These are phyloP conservation scores for Galaxias olidus DNA, from an alignment of 2,797 vertebrate species.

Conservation along the genomic window DNA sequence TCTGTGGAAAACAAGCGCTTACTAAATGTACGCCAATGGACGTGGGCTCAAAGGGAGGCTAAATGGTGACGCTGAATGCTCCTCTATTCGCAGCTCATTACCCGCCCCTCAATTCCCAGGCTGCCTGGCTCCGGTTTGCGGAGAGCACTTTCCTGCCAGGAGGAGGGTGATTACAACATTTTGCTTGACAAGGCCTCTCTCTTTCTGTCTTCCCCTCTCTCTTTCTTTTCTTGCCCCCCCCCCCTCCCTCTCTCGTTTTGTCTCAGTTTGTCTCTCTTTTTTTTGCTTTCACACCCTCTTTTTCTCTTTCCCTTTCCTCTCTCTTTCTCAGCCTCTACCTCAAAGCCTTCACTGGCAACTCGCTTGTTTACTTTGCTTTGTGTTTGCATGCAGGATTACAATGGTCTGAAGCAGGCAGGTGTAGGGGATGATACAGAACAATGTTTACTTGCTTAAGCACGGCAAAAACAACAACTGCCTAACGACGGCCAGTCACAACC, in stretches of 20 bases:
- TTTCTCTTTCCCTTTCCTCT: constrained; percentile 6
- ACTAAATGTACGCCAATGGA: constrained; percentile 69
- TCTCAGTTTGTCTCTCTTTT: constrained; percentile 5
- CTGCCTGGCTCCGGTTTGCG: constrained; percentile 63
- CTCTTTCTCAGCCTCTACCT: constrained; percentile 6
- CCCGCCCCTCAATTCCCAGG: constrained; percentile 56
- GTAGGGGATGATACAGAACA: constrained; percentile 26
- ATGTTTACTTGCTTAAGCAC: constrained; percentile 38
- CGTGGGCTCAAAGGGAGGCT: constrained; percentile 60
- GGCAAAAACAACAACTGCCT: constrained; percentile 28
- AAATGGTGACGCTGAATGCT: constrained; percentile 53
- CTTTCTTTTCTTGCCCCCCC: constrained; percentile 14
- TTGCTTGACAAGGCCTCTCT: constrained; percentile 57
- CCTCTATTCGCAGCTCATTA: constrained; percentile 71
- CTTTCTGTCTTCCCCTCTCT: constrained; percentile 33
- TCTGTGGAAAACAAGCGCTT: constrained; percentile 33
- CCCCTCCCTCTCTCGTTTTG: constrained; percentile 44
- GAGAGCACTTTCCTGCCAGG: constrained; percentile 65
- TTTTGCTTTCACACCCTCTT: not conserved
- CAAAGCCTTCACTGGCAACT: constrained; percentile 30
- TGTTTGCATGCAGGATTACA: constrained; percentile 43
- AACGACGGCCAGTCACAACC: constrained; percentile 28
- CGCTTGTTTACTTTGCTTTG: constrained; percentile 51
- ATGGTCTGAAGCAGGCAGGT: constrained; percentile 42
- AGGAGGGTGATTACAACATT: constrained; percentile 75